Evolutionary conservation across 2,113 vertebrate genomes (phyloP).

Genomic region (Ifrita kowaldi): DNA sequence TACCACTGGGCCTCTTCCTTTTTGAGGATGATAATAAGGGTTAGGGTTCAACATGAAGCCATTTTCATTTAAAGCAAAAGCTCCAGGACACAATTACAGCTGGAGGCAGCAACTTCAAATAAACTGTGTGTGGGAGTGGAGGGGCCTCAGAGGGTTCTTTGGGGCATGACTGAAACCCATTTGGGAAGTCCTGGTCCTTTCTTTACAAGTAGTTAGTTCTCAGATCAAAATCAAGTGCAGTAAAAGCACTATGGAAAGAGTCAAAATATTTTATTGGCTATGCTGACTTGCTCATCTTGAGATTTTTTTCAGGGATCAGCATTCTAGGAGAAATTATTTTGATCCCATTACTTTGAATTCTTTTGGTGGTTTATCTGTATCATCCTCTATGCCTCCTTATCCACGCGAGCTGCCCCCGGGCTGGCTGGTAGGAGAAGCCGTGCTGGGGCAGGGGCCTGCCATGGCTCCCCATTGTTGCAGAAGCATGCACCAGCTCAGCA

Average conservation of each 20-base stretch:
- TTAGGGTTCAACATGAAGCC: neutral
- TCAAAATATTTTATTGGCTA: neutral
- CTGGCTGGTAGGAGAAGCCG: neutral
- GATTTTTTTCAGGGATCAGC: neutral
- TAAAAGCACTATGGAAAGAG: neutral
- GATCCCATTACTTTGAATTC: neutral
- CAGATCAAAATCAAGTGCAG: neutral
- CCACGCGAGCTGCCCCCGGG: accelerated
- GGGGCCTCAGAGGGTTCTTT: neutral
- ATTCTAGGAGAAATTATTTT: neutral
- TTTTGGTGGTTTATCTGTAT: neutral
- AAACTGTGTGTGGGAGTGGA: neutral
- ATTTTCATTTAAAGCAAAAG: slow-evolving; percentile 9
- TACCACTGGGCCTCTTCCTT: neutral
- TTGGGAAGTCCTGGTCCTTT: neutral
- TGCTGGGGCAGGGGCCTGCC: neutral
- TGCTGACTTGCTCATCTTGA: neutral
- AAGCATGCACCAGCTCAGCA: slow-evolving; percentile 52
- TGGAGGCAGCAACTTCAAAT: neutral
- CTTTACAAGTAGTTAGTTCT: neutral
- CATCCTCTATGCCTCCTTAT: neutral
- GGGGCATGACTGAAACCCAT: neutral
- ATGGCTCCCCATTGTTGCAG: slow-evolving; percentile 5
- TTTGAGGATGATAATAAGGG: neutral
- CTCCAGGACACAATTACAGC: neutral